phyloP scores from a whole-genome alignment of 2,888 invertebrate species.

The Lapara coniferarum region DNA sequence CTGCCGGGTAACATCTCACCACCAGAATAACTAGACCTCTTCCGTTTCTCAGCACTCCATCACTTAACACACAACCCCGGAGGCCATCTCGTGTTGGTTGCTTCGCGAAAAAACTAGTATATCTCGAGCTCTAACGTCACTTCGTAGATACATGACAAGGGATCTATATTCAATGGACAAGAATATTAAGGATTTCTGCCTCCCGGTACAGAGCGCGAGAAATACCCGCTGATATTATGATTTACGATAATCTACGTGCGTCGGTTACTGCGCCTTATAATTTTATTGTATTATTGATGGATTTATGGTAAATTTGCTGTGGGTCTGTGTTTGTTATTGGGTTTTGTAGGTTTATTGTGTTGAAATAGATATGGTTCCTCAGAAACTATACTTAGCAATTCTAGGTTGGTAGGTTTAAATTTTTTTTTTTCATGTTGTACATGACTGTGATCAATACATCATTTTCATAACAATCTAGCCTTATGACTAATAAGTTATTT shows the following conservation, averaged over 20 bases:
- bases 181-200: slow-evolving; percentile 55
- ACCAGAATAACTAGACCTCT: slow-evolving; percentile 24
- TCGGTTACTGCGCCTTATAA: slow-evolving; percentile 43
- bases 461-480: no score
- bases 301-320: slow-evolving; percentile 18
- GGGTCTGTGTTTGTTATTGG: not conserved
- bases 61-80: slow-evolving; percentile 47
- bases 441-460: no score
- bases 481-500: no score
- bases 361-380: not conserved
- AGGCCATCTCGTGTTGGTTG: slow-evolving; percentile 56
- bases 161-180: slow-evolving; percentile 56
- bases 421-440: no score
- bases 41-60: slow-evolving; percentile 10
- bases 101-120: slow-evolving; percentile 50
- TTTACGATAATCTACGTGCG: slow-evolving; percentile 58
- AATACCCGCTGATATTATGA: slow-evolving; percentile 59
- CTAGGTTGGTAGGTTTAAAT: not conserved
- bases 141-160: slow-evolving; percentile 52
- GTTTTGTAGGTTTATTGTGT: slow-evolving; percentile 1
- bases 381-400: not conserved
- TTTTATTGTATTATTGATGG: slow-evolving; percentile 32
- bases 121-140: slow-evolving; percentile 52
- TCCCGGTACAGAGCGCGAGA: slow-evolving; percentile 52
- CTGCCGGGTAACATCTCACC: slow-evolving; percentile 50